Evolutionary conservation across 2,113 vertebrate genomes (phyloP), one percentile per base, ranked within the genome.

Genomic region (Xenus cinereus): DNA sequence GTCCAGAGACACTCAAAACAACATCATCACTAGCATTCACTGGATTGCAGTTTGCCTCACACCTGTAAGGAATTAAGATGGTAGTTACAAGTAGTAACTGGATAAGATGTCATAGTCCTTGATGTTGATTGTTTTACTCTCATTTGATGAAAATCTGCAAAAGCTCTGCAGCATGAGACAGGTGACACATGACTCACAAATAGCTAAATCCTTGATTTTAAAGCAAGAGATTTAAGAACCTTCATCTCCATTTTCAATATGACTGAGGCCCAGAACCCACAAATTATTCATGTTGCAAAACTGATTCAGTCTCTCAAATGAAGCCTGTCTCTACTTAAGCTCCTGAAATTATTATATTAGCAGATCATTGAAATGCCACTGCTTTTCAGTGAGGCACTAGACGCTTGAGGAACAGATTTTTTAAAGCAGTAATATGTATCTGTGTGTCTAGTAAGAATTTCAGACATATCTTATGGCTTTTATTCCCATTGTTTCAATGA

Each of bases 21-120:
- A 98, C 32, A 0, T 97, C 96, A 22, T 96, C 67, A 4, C 90
- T 78, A 3, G 82, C 7, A 13, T 97, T 96, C 56, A 97, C 87
- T 33, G 97, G 97, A 19, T 87, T 87, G 60, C 98, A 98, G 92
- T 98, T 98, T 69, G 48, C 84, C 50, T 98, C 95, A 82, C 98
- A 98, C 63, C 98, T 98, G 89, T 37, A 92, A 96, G n/a, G 53
- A 78, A 89, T 4, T 17, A 57, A 68, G 24, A 56, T 4, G 7
- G 14, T 12, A 32, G 24, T 92, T 89, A 87, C 26, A 60, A 10
- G 18, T 8, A 51, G 30, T 53, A 46, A 37, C 41, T 46, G 33
- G 27, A 43, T 33, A 53, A 72, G 24, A 60, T 60, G 24, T 59
- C n/a, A 14, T 20, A 73, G 60, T 60, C 63, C 45, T 62, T 39